A percentile compares a stretch with the other conserved stretches of the same genome.
These are phyloP conservation scores for Drosophila peninsularis DNA, from an alignment of 2,888 invertebrate genomes.

Conservation along the genomic window DNA sequence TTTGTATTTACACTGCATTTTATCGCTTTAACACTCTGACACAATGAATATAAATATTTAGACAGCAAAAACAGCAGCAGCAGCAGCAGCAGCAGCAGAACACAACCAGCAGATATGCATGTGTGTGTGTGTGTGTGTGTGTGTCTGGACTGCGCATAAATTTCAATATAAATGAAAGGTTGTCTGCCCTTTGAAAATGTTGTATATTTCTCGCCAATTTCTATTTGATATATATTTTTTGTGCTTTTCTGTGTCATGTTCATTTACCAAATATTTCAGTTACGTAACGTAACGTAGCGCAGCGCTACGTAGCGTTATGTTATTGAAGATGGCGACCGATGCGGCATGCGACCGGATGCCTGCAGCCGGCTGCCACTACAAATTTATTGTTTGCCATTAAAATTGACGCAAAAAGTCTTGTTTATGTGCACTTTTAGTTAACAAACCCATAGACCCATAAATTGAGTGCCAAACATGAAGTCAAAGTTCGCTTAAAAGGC, in stretches of 20 bases:
- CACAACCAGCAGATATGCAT: conserved; percentile 65
- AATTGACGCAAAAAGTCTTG: conserved; percentile 72
- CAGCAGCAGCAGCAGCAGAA: conserved; percentile 44
- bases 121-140: conserved; percentile 25
- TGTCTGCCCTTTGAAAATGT: conserved; percentile 47
- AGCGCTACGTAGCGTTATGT: conserved; percentile 15
- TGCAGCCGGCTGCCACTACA: conserved; percentile 37
- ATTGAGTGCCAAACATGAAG: conserved; percentile 73
- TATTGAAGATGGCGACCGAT: conserved; percentile 50
- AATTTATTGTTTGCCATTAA: conserved; percentile 74
- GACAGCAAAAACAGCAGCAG: conserved; percentile 79
- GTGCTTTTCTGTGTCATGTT: conserved; percentile 20
- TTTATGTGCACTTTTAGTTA: conserved; percentile 78
- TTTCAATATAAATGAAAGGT: conserved; percentile 75
- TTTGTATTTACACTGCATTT: conserved; percentile 80
- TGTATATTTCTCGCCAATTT: conserved; percentile 47
- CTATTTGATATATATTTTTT: conserved; percentile 46
- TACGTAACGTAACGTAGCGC: conserved; percentile 17
- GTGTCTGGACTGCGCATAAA: conserved; percentile 74
- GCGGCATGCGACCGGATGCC: conserved; percentile 43
- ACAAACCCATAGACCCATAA: conserved; percentile 80
- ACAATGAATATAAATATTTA: conserved; percentile 81
- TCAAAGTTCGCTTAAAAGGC: conserved; percentile 72
- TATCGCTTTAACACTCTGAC: conserved; percentile 80
- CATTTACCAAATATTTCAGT: conserved; percentile 24